phyloP scores from a whole-genome alignment of 2,888 invertebrate genomes.

The Eueremaeus valkanovi region DNA sequence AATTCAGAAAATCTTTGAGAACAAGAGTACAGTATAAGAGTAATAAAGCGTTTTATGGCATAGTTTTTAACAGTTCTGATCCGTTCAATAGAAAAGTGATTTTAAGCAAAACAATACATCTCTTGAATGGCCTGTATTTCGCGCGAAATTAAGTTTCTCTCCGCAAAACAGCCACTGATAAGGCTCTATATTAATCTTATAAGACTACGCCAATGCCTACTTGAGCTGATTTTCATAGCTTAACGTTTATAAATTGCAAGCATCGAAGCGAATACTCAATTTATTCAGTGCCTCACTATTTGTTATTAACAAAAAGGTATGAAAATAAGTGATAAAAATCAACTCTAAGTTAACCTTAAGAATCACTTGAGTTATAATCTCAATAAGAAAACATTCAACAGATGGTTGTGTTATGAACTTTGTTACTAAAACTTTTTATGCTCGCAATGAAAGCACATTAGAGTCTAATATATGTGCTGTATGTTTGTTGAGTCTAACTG shows the following conservation, averaged over 20 bases:
- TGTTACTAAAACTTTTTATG: constrained; percentile 4
- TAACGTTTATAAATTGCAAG: neutral
- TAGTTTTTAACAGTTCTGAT: neutral
- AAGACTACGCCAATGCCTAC: constrained; percentile 20
- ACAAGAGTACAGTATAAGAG: neutral
- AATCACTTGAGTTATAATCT: constrained; percentile 32
- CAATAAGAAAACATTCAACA: constrained; percentile 33
- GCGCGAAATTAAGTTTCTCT: neutral
- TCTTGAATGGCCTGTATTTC: neutral
- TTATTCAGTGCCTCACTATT: neutral
- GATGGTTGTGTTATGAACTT: constrained; percentile 33
- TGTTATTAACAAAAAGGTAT: no score
- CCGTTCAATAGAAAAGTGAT: neutral
- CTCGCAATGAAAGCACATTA: neutral
- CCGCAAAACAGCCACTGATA: neutral
- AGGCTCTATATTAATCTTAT: constrained; percentile 4
- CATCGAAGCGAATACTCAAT: neutral
- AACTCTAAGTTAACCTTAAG: constrained; percentile 15
- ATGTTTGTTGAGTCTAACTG: constrained; percentile 35
- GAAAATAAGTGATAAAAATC: neutral
- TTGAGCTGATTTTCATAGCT: neutral
- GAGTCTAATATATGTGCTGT: no score
- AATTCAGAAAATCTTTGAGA: neutral
- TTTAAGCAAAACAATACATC: neutral
- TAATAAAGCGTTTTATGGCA: neutral